phyloP scores from a whole-genome alignment of 2,888 invertebrate species.

The Xanthostigma xanthostigma region DNA sequence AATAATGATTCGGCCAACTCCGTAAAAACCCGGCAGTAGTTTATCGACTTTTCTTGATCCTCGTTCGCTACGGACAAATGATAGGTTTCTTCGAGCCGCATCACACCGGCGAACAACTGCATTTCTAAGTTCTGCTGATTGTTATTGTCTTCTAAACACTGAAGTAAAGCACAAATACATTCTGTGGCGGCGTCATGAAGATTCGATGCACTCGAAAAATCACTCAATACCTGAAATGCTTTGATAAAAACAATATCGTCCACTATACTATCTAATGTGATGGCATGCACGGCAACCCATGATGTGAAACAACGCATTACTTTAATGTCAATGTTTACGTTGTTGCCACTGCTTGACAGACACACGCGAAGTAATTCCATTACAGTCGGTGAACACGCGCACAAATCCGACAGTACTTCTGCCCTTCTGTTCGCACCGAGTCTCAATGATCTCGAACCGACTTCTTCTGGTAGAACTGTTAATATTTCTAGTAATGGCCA shows the following conservation, averaged over 20 bases:
- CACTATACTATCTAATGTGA: constrained; percentile 57
- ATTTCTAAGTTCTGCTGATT: constrained; percentile 59
- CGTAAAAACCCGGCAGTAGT: constrained; percentile 89
- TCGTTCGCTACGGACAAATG: constrained; percentile 85
- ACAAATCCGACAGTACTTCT: constrained; percentile 68
- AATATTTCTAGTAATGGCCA: constrained; percentile 84
- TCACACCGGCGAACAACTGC: constrained; percentile 67
- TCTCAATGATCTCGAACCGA: constrained; percentile 61
- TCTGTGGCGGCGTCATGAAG: constrained; percentile 86
- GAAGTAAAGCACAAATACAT: constrained; percentile 73
- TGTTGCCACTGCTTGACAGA: constrained; percentile 45
- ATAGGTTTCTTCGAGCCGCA: constrained; percentile 69
- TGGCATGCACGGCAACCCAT: constrained; percentile 76
- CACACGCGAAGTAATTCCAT: constrained; percentile 67
- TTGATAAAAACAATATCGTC: constrained; percentile 58
- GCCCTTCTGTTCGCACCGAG: constrained; percentile 84
- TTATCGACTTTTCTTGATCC: constrained; percentile 85
- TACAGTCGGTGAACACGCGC: constrained; percentile 58
- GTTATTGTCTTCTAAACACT: constrained; percentile 64
- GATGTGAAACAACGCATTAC: constrained; percentile 78
- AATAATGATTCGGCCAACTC: constrained; percentile 86
- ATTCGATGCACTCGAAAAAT: constrained; percentile 40
- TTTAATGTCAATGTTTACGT: constrained; percentile 52
- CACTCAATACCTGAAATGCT: constrained; percentile 52
- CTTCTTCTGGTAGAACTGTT: constrained; percentile 91